Evolutionary conservation across 2,888 invertebrate genomes (phyloP).

Genomic region (Pelosia muscerda): DNA sequence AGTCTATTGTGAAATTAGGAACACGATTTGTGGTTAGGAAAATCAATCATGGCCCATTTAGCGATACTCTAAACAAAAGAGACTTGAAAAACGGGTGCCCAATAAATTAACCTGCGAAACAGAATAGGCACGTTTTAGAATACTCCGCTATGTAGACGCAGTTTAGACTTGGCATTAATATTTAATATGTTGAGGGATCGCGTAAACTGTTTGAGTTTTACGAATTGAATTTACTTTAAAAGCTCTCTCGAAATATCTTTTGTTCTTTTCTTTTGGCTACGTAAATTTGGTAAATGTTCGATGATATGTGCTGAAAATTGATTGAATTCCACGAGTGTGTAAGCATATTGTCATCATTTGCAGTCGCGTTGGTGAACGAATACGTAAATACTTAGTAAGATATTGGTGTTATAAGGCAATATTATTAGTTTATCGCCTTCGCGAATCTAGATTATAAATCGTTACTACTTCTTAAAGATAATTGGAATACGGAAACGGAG

Average conservation of each 20-base stretch:
- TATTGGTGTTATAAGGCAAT: too few species aligned
- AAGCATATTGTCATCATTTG: not conserved
- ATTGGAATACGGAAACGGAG: too few species aligned
- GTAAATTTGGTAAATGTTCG: not conserved
- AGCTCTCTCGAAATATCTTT: not conserved
- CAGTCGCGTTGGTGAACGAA: not conserved
- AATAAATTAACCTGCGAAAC: conserved; percentile 1
- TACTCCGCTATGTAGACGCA: not conserved
- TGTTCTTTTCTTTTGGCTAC: not conserved
- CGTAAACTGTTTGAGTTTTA: conserved; percentile 1
- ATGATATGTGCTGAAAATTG: not conserved
- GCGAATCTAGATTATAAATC: too few species aligned
- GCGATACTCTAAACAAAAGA: not conserved
- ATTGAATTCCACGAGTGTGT: not conserved
- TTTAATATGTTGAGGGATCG: not conserved
- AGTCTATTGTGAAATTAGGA: not conserved
- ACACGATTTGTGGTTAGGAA: not conserved
- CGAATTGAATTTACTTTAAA: conserved; percentile 1
- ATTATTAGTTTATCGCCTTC: too few species aligned
- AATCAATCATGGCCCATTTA: conserved; percentile 2
- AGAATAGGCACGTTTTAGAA: not conserved
- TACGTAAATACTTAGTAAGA: not conserved
- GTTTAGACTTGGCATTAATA: conserved; percentile 4
- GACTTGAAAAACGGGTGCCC: not conserved
- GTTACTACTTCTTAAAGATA: too few species aligned